A percentile compares a stretch with the other conserved stretches of the same genome.
These are phyloP conservation scores for Copsychus sechellarum DNA, from an alignment of 2,113 vertebrate species.

Conservation along the genomic window DNA sequence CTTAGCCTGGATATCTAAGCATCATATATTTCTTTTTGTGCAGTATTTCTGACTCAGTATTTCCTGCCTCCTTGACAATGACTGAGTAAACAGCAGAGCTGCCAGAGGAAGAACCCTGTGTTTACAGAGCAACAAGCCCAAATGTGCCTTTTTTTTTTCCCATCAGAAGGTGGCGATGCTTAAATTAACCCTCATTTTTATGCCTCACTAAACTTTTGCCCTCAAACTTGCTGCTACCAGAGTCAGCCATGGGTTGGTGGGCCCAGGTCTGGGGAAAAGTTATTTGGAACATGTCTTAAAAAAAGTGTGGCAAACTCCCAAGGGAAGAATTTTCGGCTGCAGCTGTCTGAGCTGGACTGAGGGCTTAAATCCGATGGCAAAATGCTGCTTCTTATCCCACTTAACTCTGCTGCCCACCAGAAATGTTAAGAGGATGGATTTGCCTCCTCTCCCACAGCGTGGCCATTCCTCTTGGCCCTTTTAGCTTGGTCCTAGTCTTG, in stretches of 20 bases:
- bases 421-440: not conserved
- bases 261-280: not conserved
- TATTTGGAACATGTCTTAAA: not conserved
- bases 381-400: not conserved
- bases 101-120: not conserved
- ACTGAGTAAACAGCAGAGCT: conserved; percentile 44
- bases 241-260: not conserved
- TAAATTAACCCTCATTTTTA: conserved; percentile 38
- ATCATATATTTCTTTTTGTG: conserved; percentile 22
- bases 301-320: not conserved
- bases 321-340: not conserved
- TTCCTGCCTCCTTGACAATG: conserved; percentile 62
- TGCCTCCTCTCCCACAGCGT: not conserved
- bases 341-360: not conserved
- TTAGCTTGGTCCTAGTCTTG: not conserved
- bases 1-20: not conserved
- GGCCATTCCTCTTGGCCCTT: not conserved
- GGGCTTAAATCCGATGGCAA: not conserved
- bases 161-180: not conserved
- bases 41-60: conserved; percentile 66
- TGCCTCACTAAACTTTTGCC: conserved; percentile 22
- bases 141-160: not conserved
- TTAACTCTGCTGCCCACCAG: not conserved
- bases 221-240: not conserved
- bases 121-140: conserved; percentile 3